Evolutionary conservation across 1,140 invertebrate species (phyloP), one percentile per base, ranked within the genome.

Genomic region (Cryptotermes secundus): DNA sequence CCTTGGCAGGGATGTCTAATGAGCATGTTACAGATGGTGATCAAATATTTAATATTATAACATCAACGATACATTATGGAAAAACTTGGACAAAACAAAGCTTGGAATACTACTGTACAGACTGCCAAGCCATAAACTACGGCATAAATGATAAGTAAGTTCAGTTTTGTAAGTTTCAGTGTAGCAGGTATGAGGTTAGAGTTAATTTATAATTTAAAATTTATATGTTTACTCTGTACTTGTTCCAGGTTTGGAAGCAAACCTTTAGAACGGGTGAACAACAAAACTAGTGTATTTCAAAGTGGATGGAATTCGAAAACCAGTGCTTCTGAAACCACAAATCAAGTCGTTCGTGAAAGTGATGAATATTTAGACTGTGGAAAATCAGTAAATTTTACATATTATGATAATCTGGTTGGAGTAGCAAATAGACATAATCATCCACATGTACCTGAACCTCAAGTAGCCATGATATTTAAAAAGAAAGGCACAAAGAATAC

Each of bases 321-420:
- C 85, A 87, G 85, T 86, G 59, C 34, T 85, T 35, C 42, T 83
- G n/a, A 79, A 82, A 86, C 26, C 34, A 59, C 38, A 42, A 38
- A 83, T 83, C 1, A 83, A 34, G 82, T 83, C 24, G 31, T 31
- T 12, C 59, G 6, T 59, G 83, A 81, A 49, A 85, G 81, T 80
- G 93, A 94, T 86, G 93, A 95, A 88, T 91, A 93, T 86, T 89
- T 97, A 84, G 95, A 96, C 87, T 97, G 96, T 91, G 96, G 96
- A 4, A 96, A 96, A 90, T 93, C 95, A 80, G 95, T 96, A 0
- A 97, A 97, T 90, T 96, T 95, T 88, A 97, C 96, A 22, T 95
- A 96, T 88, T 97, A 97, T 90, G 96, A 97, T 88, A 96, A 96
- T 90, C 90, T 97, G 81, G 93, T 95, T 80, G 96, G 96, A 38